phyloP scores from a whole-genome alignment of 2,113 vertebrate species.

The Phyllostomus discolor region DNA sequence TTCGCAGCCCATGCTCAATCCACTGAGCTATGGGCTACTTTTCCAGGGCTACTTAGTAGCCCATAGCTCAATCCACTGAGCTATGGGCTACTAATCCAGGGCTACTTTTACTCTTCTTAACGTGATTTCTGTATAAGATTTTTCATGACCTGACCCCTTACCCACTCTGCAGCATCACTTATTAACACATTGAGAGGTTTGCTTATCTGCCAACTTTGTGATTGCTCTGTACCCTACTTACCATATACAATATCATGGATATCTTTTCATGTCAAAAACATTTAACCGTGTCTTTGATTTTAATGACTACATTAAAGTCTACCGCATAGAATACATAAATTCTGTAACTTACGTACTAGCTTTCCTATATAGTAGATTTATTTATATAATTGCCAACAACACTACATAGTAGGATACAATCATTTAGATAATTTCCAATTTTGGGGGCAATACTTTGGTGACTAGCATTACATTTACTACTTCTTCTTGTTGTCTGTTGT shows the following conservation, averaged over 20 bases:
- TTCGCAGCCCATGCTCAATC: too few species aligned
- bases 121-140: not conserved
- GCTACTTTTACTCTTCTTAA: not conserved
- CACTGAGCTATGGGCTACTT: too few species aligned
- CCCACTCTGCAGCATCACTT: not conserved
- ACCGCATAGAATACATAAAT: not conserved
- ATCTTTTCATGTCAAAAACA: not conserved
- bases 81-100: too few species aligned
- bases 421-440: not conserved
- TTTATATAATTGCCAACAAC: not conserved
- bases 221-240: not conserved
- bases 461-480: not conserved
- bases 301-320: not conserved
- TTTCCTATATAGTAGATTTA: not conserved
- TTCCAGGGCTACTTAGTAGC: too few species aligned
- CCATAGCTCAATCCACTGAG: too few species aligned
- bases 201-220: not conserved
- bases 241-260: not conserved
- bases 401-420: not conserved
- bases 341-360: not conserved
- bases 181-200: not conserved
- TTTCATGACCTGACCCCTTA: not conserved
- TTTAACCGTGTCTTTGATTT: not conserved
- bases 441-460: constrained; percentile 21
- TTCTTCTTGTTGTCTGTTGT: not conserved